A percentile compares a stretch with the other conserved stretches of the same genome.
Conservation (phyloP, 2,797 vertebrate species). For the Alcedo atthis region DNA sequence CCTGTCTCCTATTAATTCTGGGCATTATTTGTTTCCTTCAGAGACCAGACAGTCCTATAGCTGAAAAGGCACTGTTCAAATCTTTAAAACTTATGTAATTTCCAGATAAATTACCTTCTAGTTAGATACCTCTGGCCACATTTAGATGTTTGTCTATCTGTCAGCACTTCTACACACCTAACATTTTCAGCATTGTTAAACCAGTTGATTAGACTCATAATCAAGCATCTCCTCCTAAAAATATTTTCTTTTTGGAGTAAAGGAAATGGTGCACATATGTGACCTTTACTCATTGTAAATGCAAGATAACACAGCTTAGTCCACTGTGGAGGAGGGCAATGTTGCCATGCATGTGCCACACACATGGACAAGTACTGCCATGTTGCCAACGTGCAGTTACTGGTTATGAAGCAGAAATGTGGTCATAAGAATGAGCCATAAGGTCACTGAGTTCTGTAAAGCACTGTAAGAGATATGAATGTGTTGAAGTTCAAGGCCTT, state of each 20-base stretch:
- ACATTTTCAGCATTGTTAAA: neutral
- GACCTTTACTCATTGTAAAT: neutral
- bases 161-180: neutral
- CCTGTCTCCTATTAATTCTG: neutral
- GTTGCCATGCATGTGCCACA: neutral
- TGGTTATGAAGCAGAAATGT: neutral
- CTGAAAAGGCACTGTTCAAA: slow-evolving; percentile 56
- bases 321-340: neutral
- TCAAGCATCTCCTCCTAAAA: neutral
- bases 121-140: neutral
- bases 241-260: neutral
- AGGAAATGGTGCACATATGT: neutral
- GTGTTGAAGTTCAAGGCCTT: neutral
- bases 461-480: neutral
- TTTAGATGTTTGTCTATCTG: neutral
- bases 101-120: neutral
- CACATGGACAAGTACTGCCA: neutral
- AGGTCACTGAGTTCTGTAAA: neutral
- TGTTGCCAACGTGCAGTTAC: neutral
- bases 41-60: neutral
- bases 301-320: neutral
- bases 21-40: neutral
- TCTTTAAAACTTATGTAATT: neutral
- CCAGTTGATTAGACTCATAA: neutral
- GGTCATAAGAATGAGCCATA: neutral